Conservation (phyloP, 2,797 vertebrate genomes). For the Amphiprion clarkii region DNA sequence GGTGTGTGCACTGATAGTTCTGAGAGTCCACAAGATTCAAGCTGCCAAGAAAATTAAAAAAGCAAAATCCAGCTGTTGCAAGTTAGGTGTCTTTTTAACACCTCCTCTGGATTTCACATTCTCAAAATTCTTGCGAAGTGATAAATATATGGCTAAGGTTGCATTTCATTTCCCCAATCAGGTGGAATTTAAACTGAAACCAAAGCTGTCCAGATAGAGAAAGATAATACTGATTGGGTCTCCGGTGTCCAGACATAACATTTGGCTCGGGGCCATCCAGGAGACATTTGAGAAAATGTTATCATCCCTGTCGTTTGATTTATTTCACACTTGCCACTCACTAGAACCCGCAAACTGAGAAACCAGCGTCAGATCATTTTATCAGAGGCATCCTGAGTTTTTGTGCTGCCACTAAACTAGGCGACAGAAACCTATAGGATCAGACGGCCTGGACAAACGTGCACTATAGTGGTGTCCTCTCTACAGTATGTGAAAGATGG, state of each 20-base stretch:
- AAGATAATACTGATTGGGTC: slow-evolving; percentile 39
- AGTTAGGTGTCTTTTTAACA: slow-evolving; percentile 6
- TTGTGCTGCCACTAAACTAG: too few relatives aligned
- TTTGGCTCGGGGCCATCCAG: slow-evolving; percentile 15
- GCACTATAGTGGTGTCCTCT: slow-evolving; percentile 26
- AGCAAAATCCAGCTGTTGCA: not conserved
- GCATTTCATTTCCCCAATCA: slow-evolving; percentile 60
- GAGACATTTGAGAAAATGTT: slow-evolving; percentile 39
- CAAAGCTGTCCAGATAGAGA: slow-evolving; percentile 32
- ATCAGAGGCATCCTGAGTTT: not conserved
- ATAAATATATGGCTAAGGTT: slow-evolving; percentile 36
- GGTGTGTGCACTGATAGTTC: not conserved
- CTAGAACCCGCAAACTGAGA: not conserved
- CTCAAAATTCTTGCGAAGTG: slow-evolving; percentile 32
- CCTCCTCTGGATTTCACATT: slow-evolving; percentile 26
- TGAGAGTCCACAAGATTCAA: not conserved
- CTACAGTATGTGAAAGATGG: slow-evolving; percentile 33
- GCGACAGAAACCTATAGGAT: not conserved
- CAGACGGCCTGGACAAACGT: not conserved
- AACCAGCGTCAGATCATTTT: not conserved
- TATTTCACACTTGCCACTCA: slow-evolving; percentile 2
- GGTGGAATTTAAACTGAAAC: slow-evolving; percentile 46
- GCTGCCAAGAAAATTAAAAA: not conserved
- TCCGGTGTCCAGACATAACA: slow-evolving; percentile 37
- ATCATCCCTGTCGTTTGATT: slow-evolving; percentile 5